Evolutionary conservation across 2,797 vertebrate genomes (phyloP).

Genomic region (Mus caroli): DNA sequence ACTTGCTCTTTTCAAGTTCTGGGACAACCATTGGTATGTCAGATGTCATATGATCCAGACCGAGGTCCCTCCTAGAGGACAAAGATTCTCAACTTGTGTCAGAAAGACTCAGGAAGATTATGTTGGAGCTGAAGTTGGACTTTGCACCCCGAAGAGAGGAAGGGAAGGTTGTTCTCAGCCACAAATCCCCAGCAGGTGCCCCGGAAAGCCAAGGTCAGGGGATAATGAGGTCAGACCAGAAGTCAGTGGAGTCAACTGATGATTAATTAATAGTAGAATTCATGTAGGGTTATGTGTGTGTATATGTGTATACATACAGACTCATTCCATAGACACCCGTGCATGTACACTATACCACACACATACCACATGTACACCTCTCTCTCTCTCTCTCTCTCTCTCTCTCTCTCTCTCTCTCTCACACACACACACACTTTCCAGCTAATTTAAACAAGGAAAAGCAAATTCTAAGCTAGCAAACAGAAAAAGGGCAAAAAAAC

Average conservation of each 20-base stretch:
- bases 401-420: background rate
- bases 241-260: background rate
- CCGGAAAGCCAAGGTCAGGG: background rate
- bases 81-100: background rate
- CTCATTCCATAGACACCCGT: background rate
- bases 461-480: background rate
- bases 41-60: background rate
- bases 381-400: background rate
- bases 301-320: background rate
- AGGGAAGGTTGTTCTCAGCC: background rate
- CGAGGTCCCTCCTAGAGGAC: background rate
- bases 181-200: rapidly evolving
- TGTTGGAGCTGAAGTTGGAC: background rate
- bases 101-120: background rate
- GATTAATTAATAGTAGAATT: background rate
- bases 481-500: background rate
- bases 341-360: background rate
- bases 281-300: background rate
- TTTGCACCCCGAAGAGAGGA: background rate
- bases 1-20: background rate
- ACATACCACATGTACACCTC: background rate
- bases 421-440: background rate
- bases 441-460: background rate
- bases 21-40: background rate
- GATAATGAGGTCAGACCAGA: background rate